These are phyloP conservation scores for Rhopalosiphum nymphaeae DNA, from an alignment of 2,888 invertebrate genomes.

Conservation along the genomic window DNA sequence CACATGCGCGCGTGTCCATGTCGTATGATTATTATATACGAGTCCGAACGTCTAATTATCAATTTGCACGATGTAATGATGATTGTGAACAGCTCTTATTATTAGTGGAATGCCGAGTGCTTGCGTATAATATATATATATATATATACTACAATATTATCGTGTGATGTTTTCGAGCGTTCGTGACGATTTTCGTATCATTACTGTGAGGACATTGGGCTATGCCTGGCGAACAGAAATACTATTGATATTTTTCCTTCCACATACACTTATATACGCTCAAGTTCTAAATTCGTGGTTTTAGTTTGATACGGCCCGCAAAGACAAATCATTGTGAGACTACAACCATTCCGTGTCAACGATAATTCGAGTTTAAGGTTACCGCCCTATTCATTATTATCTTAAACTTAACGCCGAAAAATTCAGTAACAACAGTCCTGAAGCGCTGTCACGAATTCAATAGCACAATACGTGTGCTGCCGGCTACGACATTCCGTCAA, in stretches of 20 bases:
- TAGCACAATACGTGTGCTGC: no score
- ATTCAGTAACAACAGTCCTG: background rate
- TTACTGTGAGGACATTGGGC: no score
- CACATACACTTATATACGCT: background rate
- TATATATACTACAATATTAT: no score
- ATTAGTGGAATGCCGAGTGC: background rate
- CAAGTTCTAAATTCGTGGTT: background rate
- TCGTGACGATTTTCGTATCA: no score
- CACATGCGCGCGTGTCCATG: slow-evolving; percentile 46
- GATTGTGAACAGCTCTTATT: background rate
- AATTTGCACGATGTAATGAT: background rate
- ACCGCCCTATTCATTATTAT: background rate
- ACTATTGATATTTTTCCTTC: background rate
- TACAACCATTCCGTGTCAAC: background rate
- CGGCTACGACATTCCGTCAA: no score
- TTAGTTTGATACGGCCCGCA: background rate
- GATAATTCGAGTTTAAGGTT: background rate
- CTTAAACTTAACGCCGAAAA: background rate
- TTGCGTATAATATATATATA: no score
- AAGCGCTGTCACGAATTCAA: background rate
- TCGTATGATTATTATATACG: background rate
- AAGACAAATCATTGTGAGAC: background rate
- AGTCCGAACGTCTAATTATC: background rate
- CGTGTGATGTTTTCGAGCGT: no score
- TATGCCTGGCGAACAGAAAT: no score